Evolutionary conservation across 2,888 invertebrate species (phyloP).

Genomic region (Eilema griseolum): DNA sequence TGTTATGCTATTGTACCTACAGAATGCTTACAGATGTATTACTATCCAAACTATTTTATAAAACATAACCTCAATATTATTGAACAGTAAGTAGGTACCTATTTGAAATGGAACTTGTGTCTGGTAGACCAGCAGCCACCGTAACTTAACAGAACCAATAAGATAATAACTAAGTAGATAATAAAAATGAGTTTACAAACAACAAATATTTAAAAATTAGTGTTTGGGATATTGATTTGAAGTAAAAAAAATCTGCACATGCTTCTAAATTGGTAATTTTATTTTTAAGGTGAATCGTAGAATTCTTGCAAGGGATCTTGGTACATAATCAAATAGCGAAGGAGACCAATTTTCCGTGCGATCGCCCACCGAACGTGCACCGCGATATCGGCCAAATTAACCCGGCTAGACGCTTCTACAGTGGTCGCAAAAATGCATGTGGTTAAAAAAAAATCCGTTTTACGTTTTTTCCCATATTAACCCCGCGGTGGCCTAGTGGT

Average conservation of each 20-base stretch:
- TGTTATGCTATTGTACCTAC: too few relatives aligned
- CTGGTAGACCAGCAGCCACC: too few relatives aligned
- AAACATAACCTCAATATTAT: too few relatives aligned
- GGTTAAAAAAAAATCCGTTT: too few relatives aligned
- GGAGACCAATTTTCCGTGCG: conserved; percentile 83
- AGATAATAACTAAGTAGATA: too few relatives aligned
- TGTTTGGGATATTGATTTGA: conserved; percentile 34
- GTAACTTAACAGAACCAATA: too few relatives aligned
- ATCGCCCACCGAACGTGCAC: conserved; percentile 69
- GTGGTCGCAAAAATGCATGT: conserved; percentile 52
- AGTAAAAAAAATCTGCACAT: conserved; percentile 46
- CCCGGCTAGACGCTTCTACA: conserved; percentile 64
- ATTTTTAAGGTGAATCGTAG: conserved; percentile 62
- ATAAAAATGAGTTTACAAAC: conserved; percentile 25
- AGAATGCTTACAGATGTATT: too few relatives aligned
- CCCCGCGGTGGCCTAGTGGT: too few relatives aligned
- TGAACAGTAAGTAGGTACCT: too few relatives aligned
- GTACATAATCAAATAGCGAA: conserved; percentile 79
- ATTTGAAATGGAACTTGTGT: too few relatives aligned
- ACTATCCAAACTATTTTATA: too few relatives aligned
- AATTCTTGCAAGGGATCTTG: conserved; percentile 74
- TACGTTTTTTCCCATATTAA: too few relatives aligned
- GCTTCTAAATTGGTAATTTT: conserved; percentile 68
- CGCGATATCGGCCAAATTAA: conserved; percentile 80
- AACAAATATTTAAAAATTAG: conserved; percentile 23